phyloP scores from a whole-genome alignment of 2,888 invertebrate genomes.

The Proisotoma minuta region DNA sequence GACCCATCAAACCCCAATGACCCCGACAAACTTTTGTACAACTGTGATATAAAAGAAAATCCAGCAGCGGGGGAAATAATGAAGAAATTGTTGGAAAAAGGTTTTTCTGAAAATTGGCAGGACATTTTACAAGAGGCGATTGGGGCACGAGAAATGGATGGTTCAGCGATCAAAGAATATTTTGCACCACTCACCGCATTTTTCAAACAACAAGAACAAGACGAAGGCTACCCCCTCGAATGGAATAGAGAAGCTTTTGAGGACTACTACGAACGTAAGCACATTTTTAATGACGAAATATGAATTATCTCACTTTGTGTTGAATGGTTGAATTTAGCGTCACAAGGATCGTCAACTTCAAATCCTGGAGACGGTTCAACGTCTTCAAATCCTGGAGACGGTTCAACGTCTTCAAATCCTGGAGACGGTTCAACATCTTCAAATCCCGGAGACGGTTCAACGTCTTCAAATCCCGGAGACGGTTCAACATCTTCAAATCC shows the following conservation, averaged over 20 bases:
- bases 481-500: background rate
- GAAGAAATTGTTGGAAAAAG: constrained; percentile 43
- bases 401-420: background rate
- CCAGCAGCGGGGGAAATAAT: constrained; percentile 36
- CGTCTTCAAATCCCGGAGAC: background rate
- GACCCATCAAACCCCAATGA: constrained; percentile 48
- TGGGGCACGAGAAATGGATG: constrained; percentile 65
- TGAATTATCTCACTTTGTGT: too few species aligned
- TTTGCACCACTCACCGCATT: constrained; percentile 74
- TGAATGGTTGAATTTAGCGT: too few species aligned
- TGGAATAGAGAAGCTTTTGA: constrained; percentile 56
- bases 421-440: background rate
- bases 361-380: background rate
- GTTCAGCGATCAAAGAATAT: constrained; percentile 71
- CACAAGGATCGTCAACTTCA: background rate
- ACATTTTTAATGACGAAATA: background rate
- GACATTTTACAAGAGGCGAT: constrained; percentile 78
- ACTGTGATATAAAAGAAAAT: constrained; percentile 52
- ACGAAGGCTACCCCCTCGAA: constrained; percentile 61
- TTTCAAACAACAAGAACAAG: constrained; percentile 69
- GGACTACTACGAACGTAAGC: background rate
- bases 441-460: background rate
- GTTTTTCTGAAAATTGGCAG: constrained; percentile 64
- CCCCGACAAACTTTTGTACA: constrained; percentile 50
- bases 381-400: background rate